Evolutionary conservation across 37 sponge, comb jelly and placozoan genomes (phyloP), one percentile per base, ranked within the genome.

Genomic region (Oopsacas minuta): DNA sequence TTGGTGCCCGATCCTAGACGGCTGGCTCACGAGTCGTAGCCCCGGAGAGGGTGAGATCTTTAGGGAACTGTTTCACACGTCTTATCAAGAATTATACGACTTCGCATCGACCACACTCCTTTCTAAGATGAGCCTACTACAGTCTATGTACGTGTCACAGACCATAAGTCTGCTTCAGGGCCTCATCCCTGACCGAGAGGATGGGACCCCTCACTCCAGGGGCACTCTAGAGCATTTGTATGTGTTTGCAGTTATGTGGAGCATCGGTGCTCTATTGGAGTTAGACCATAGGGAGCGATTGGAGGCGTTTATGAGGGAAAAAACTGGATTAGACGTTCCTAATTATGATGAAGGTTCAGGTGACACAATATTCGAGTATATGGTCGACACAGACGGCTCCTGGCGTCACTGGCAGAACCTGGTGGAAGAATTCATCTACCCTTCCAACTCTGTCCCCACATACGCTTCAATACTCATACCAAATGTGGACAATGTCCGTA

Each of bases 311-410:
- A 69, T 99, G 91, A 85, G 93, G 38, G 88, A 92, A 37, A 89
- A 84, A 36, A 52, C 84, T 17, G 83, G 88, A 8, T 83, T 99
- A 20, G 92, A 90, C 85, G 53, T 92, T 0, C 99, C 99, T 20
- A 46, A 37, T 12, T 85, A 53, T 49, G 83, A 89, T 46, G 46
- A 86, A 7, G 89, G 39, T 28, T 84, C 83, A 23, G 93, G 92
- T 0, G 94, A 93, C 85, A 99, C 99, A 42, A 99, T 99, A 23
- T 99, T 99, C 90, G 99, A 99, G 90, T 99, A 88, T 81, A 86
- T 89, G 37, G 92, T 91, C 38, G 90, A 90, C 82, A 81, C 92
- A 30, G 87, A 46, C 0, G 97, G 99, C 23, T 81, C 88, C 25
- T 97, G 99, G 99, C 86, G 83, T 38, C 99, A 97, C 84, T 97